Percentiles rank a stretch among this genome's conserved stretches.
phyloP scores from a whole-genome alignment of 2,888 invertebrate species.

The Asteroscopus sphinx region DNA sequence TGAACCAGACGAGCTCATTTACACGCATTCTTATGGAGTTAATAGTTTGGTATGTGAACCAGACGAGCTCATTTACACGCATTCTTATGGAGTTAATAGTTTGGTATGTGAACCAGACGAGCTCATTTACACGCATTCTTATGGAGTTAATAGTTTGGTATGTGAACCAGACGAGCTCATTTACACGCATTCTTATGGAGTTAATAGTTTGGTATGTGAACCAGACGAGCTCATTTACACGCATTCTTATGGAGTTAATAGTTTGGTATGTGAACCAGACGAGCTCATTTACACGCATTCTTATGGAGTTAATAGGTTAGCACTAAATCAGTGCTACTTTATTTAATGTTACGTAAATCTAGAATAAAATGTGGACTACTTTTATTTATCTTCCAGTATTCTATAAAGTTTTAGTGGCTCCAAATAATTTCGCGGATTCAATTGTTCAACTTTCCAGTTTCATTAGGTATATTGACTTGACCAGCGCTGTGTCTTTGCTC shows the following conservation, averaged over 20 bases:
- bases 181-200: constrained; percentile 39
- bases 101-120: constrained; percentile 14
- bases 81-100: constrained; percentile 39
- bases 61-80: constrained; percentile 34
- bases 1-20: constrained; percentile 26
- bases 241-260: constrained; percentile 46
- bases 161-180: constrained; percentile 22
- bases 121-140: constrained; percentile 40
- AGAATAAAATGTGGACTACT: constrained; percentile 4
- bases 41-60: constrained; percentile 38
- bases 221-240: constrained; percentile 26
- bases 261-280: constrained; percentile 11
- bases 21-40: constrained; percentile 42
- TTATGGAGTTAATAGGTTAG: constrained; percentile 46
- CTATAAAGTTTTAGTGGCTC: not conserved
- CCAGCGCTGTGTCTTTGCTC: no score
- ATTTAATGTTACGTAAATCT: constrained; percentile 17
- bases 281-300: constrained; percentile 39
- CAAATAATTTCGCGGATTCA: not conserved
- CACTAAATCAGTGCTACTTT: constrained; percentile 28
- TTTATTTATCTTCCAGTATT: constrained; percentile 19
- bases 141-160: constrained; percentile 21
- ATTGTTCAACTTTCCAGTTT: not conserved
- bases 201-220: constrained; percentile 20
- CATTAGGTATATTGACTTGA: no score